Evolutionary conservation across 64 coral and sea anemone genomes (phyloP), one percentile per base, ranked within the genome.

Genomic region (Porites lutea): DNA sequence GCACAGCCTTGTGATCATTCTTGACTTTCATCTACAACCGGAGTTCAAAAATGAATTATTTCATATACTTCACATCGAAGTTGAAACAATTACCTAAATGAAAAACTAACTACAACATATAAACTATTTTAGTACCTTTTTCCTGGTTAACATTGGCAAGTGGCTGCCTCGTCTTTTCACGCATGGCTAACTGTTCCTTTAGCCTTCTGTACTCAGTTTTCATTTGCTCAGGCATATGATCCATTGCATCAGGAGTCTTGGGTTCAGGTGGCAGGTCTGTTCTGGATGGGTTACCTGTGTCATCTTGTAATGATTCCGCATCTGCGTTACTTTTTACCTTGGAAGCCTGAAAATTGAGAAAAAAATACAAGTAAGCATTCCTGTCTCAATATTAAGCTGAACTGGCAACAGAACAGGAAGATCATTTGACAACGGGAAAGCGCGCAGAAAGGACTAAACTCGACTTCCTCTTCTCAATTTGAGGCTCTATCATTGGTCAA

Each of bases 181-280:
- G 93, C 8, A 87, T 69, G 43, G 95, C 95, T 14, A 97, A 53
- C 67, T 94, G 83, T 55, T 94, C 95, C 72, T 97, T 97, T 19
- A 97, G 71, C 51, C 68, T 78, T 19, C 80, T 93, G 82, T 97
- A 97, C 48, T 97, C 95, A 16, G 92, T 89, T 73, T 92, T 94
- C 80, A 86, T 97, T 14, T 88, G 83, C 37, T 97, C 95, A 47
- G 95, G 88, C 87, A 97, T 88, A 76, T 97, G 95, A 21, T 75
- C 75, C 46, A 97, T 83, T 21, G 95, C 95, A 87, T 97, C 95
- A 13, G 92, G 95, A 15, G 95, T 97, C 54, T 90, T 97, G 37
- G 95, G 92, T 71, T 50, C 88, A 81, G 44, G 50, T 46, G 86
- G 50, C 5, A 48, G 54, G 54, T 57, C 54, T 57, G 54, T 57